Evolutionary conservation across 1,140 invertebrate species (phyloP), one percentile per base, ranked within the genome.

Genomic region (Pinna nobilis): DNA sequence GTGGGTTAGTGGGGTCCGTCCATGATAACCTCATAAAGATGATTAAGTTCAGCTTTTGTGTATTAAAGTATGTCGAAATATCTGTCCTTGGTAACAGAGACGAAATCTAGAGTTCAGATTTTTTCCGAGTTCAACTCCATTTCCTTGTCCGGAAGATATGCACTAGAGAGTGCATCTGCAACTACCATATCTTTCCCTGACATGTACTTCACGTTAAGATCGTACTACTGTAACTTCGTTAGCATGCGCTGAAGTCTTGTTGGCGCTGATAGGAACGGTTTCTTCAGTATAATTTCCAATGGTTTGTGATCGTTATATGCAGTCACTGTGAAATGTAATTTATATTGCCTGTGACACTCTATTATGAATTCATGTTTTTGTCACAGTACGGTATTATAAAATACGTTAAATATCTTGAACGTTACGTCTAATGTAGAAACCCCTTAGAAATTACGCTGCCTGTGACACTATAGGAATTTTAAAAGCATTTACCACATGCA

Each of bases 321-420:
- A n/a, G n/a, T n/a, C n/a, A n/a, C n/a, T n/a, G n/a, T n/a, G 35
- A 90, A 76, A 39, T 90, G 85, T 82, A 92, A 92, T 78, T 89
- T 88, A 60, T 86, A 82, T 5, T 91, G 80, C 9, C 85, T 88
- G 82, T 87, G 91, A n/a, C n/a, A n/a, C n/a, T n/a, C n/a, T n/a
- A n/a, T n/a, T n/a, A n/a, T n/a, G n/a, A n/a, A n/a, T n/a, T n/a
- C n/a, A n/a, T n/a, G n/a, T n/a, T n/a, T n/a, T n/a, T n/a, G n/a
- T n/a, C n/a, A n/a, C n/a, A n/a, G n/a, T n/a, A n/a, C n/a, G n/a
- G n/a, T n/a, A n/a, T n/a, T n/a, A n/a, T n/a, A n/a, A n/a, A n/a
- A n/a, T n/a, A n/a, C n/a, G n/a, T n/a, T n/a, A n/a, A n/a, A n/a
- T n/a, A n/a, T n/a, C n/a, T n/a, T n/a, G n/a, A n/a, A n/a, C n/a